phyloP scores from a whole-genome alignment of 2,797 vertebrate species.

The Cirrhinus molitorella region DNA sequence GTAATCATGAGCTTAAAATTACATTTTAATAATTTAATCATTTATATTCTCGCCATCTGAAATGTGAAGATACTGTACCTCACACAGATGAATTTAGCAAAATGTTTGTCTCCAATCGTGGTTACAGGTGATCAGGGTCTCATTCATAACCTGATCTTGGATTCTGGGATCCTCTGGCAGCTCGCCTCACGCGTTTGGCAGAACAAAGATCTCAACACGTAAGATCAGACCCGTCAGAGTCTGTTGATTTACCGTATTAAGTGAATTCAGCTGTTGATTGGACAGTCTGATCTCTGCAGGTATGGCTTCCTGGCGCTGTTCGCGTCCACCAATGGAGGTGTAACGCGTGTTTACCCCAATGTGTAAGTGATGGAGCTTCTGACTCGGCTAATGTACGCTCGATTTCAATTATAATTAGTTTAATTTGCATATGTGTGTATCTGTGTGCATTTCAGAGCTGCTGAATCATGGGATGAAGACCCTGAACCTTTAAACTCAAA shows the following conservation, averaged over 20 bases:
- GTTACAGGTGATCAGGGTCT: slow-evolving; percentile 90
- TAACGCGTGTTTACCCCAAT: slow-evolving; percentile 95
- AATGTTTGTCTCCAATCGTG: neutral
- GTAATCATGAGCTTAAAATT: neutral
- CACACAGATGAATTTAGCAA: neutral
- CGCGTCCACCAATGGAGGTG: slow-evolving; percentile 93
- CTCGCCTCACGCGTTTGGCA: slow-evolving; percentile 93
- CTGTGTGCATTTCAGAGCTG: slow-evolving; percentile 84
- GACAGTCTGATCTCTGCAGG: slow-evolving; percentile 72
- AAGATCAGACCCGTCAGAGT: slow-evolving; percentile 59
- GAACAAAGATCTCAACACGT: slow-evolving; percentile 95
- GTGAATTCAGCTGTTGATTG: neutral
- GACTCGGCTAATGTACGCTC: neutral
- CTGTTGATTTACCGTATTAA: neutral
- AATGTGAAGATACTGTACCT: neutral
- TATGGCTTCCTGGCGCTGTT: slow-evolving; percentile 97
- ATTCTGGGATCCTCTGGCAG: slow-evolving; percentile 93
- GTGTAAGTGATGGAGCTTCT: slow-evolving; percentile 81
- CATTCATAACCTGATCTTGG: slow-evolving; percentile 96
- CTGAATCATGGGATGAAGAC: slow-evolving; percentile 94
- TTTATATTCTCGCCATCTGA: neutral
- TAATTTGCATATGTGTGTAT: slow-evolving; percentile 2
- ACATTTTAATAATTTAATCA: neutral
- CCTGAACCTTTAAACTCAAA: slow-evolving; percentile 95
- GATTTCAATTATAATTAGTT: neutral